A percentile compares a stretch with the other conserved stretches of the same genome.
These are phyloP conservation scores for Pristionchus mayeri DNA, from an alignment of 2,888 invertebrate genomes.

Conservation along the genomic window DNA sequence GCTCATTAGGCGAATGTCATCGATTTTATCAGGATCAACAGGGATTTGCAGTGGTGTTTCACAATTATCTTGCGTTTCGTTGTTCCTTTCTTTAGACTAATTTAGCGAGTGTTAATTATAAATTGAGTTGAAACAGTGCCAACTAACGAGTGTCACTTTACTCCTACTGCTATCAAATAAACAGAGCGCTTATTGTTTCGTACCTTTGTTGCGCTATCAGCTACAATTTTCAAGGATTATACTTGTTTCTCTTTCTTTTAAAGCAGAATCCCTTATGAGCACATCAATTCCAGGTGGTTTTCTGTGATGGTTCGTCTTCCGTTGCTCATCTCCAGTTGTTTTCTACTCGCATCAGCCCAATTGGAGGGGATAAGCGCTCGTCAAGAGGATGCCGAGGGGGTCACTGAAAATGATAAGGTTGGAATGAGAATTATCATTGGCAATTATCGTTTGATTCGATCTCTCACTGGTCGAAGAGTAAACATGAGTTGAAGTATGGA, in stretches of 20 bases:
- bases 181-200: background rate
- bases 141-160: background rate
- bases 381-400: background rate
- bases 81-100: background rate
- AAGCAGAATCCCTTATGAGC: no score
- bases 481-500: background rate
- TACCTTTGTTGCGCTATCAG: no score
- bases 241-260: no score
- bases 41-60: background rate
- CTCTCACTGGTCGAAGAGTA: background rate
- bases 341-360: background rate
- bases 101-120: background rate
- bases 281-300: no score
- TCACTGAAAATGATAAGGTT: slow-evolving; percentile 38
- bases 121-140: background rate
- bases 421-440: background rate
- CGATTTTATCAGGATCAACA: background rate
- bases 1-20: background rate
- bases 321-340: background rate
- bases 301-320: background rate
- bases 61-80: background rate
- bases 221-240: no score
- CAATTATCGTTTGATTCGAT: background rate
- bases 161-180: background rate
- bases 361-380: slow-evolving; percentile 19